Conservation (phyloP, 2,888 invertebrate genomes). For the Drosophila multiciliata region DNA sequence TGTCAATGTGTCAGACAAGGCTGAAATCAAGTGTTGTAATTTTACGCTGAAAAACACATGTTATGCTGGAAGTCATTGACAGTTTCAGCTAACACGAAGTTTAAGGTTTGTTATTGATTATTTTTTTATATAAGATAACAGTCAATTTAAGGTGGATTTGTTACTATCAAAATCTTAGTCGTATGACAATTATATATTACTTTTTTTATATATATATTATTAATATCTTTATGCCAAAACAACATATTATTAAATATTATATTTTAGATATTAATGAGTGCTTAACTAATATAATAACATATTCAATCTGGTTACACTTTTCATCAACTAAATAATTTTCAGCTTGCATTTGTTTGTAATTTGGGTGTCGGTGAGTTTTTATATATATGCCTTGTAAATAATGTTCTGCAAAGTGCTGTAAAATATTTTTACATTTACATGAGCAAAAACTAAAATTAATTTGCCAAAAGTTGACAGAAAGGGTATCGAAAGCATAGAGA, state of each 20-base stretch:
- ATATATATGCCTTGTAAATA: constrained; percentile 20
- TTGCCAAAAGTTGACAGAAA: constrained; percentile 62
- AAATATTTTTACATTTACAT: constrained; percentile 74
- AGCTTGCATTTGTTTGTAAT: constrained; percentile 28
- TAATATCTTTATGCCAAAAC: neutral
- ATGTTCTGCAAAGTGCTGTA: constrained; percentile 61
- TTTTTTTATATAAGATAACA: neutral
- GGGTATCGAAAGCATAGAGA: neutral
- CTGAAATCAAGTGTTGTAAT: constrained; percentile 60
- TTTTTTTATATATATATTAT: neutral
- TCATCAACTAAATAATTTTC: constrained; percentile 71
- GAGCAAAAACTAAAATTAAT: constrained; percentile 72
- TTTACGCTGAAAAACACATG: constrained; percentile 64
- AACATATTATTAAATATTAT: neutral
- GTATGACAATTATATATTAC: neutral
- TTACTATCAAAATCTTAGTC: neutral
- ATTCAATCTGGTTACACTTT: constrained; percentile 47
- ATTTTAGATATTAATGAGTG: neutral
- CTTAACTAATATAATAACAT: constrained; percentile 8
- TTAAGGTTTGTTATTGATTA: constrained; percentile 1
- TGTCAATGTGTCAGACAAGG: constrained; percentile 72
- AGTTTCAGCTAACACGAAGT: constrained; percentile 15
- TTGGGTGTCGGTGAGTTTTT: neutral
- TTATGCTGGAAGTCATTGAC: constrained; percentile 53
- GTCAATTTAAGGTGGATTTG: neutral